phyloP scores from a whole-genome alignment of 2,888 invertebrate genomes.

The Heteromyza rotundicornis region DNA sequence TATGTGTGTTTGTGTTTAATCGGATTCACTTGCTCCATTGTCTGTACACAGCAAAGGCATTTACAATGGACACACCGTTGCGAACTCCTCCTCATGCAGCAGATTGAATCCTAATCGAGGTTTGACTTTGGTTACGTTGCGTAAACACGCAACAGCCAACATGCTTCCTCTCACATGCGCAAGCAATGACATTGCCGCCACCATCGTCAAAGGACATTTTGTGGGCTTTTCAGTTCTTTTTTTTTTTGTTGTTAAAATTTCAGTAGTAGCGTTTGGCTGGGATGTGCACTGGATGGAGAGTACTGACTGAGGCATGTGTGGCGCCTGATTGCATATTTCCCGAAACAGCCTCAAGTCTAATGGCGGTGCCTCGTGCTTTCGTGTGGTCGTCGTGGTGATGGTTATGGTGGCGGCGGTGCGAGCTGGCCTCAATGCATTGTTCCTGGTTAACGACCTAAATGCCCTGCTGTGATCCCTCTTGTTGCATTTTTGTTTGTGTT shows the following conservation, averaged over 20 bases:
- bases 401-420: neutral
- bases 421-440: neutral
- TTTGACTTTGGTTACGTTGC: constrained; percentile 61
- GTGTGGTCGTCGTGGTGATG: neutral
- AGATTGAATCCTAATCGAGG: constrained; percentile 60
- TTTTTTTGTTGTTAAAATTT: too few species aligned
- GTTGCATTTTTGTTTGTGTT: neutral
- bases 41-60: constrained; percentile 9
- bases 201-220: constrained; percentile 19
- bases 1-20: constrained; percentile 21
- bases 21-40: constrained; percentile 13
- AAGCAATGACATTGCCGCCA: constrained; percentile 20
- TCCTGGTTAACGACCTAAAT: constrained; percentile 13
- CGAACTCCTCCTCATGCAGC: constrained; percentile 33
- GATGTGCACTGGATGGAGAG: too few species aligned
- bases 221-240: constrained; percentile 8
- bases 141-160: constrained; percentile 57
- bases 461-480: constrained; percentile 3
- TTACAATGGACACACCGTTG: constrained; percentile 9
- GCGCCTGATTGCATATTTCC: constrained; percentile 28
- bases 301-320: neutral
- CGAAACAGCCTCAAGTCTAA: constrained; percentile 30
- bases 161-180: constrained; percentile 10
- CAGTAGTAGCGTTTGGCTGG: too few species aligned
- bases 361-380: constrained; percentile 19